These are phyloP conservation scores for Sepioteuthis lessoniana DNA, from an alignment of 2,888 invertebrate genomes.

Conservation along the genomic window DNA sequence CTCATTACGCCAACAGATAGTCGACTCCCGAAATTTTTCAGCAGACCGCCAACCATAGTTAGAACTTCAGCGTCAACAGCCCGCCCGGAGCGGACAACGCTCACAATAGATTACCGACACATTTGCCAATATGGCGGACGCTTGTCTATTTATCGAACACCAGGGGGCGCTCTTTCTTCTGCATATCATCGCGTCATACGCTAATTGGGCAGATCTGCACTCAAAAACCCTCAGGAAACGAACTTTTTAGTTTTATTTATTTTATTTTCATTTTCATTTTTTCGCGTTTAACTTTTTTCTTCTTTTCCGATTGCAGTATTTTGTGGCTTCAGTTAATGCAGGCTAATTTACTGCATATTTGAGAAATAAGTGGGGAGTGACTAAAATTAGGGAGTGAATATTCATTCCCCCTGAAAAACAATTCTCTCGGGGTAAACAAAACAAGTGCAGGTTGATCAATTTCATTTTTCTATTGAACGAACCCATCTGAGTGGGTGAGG, in stretches of 20 bases:
- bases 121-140: conserved; percentile 17
- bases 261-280: not conserved
- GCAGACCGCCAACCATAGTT: conserved; percentile 10
- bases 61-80: not conserved
- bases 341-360: not conserved
- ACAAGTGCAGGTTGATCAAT: too few relatives aligned
- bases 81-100: not conserved
- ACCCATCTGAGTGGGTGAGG: too few relatives aligned
- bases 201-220: conserved; percentile 10
- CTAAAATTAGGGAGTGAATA: too few relatives aligned
- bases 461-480: too few relatives aligned
- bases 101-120: conserved; percentile 33
- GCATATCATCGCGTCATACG: conserved; percentile 6
- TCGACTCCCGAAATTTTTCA: not conserved
- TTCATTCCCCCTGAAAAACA: too few relatives aligned
- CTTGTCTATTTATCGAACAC: not conserved
- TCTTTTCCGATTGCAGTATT: not conserved
- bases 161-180: conserved; percentile 33
- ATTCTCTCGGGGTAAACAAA: too few relatives aligned
- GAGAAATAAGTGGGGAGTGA: too few relatives aligned
- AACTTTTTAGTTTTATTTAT: not conserved
- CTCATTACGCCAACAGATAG: not conserved
- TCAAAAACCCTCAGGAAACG: not conserved
- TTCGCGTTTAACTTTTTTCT: not conserved
- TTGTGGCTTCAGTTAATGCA: not conserved